Conservation (phyloP, 2,888 invertebrate genomes). For the Mesoligia furuncula region DNA sequence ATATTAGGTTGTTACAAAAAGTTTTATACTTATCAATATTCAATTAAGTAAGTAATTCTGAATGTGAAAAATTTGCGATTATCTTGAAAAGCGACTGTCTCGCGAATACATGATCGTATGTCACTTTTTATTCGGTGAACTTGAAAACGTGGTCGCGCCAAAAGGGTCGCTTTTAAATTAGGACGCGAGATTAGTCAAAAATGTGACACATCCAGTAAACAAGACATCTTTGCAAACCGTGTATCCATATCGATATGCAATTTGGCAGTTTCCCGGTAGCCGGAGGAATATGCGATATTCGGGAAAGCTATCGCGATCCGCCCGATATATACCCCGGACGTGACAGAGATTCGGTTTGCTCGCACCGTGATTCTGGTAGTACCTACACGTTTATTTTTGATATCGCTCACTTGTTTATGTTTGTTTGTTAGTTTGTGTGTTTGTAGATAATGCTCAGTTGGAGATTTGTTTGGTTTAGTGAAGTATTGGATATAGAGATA, state of each 20-base stretch:
- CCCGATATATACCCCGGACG: conserved; percentile 68
- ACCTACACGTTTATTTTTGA: conserved; percentile 56
- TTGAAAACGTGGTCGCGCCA: not conserved
- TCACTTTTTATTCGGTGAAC: not conserved
- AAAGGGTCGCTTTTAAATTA: not conserved
- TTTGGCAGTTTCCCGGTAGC: conserved; percentile 74
- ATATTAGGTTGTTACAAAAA: not conserved
- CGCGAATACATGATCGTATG: not conserved
- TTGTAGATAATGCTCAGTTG: conserved; percentile 3
- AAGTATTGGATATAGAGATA: not conserved
- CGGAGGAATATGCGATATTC: conserved; percentile 72
- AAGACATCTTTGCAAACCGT: conserved; percentile 18
- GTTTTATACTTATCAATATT: not conserved
- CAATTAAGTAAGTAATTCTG: not conserved
- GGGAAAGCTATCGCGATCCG: conserved; percentile 47
- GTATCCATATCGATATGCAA: conserved; percentile 77
- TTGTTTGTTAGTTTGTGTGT: conserved; percentile 24
- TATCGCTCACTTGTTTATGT: conserved; percentile 27
- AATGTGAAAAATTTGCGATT: not conserved
- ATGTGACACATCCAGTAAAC: conserved; percentile 54
- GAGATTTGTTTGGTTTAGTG: not conserved
- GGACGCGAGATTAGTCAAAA: not conserved
- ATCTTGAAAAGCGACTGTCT: no score
- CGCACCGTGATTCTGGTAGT: conserved; percentile 48
- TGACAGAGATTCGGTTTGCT: conserved; percentile 64